Percentiles rank a stretch among this genome's conserved stretches.
These are phyloP conservation scores for Channa maculata DNA, from an alignment of 2,113 vertebrate species.

Conservation along the genomic window DNA sequence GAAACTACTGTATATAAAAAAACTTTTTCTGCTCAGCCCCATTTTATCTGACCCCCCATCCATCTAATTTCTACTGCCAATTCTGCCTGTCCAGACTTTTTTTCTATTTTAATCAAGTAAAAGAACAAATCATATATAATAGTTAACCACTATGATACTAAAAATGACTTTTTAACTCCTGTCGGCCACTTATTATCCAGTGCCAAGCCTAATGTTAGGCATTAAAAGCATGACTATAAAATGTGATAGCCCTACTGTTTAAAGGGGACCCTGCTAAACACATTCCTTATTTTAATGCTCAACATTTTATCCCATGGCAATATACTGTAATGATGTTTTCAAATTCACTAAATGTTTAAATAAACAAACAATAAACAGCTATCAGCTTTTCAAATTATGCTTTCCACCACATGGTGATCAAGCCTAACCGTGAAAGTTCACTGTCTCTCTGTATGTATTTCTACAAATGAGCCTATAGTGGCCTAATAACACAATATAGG, in stretches of 20 bases:
- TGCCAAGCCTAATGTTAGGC: not conserved
- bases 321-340: not conserved
- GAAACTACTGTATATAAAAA: too few species aligned
- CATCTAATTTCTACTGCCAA: not conserved
- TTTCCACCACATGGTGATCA: not conserved
- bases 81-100: not conserved
- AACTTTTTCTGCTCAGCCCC: too few species aligned
- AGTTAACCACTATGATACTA: not conserved
- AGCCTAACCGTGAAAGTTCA: too few species aligned
- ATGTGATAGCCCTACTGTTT: not conserved
- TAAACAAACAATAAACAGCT: too few species aligned
- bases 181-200: not conserved
- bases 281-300: not conserved
- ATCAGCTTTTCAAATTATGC: too few species aligned
- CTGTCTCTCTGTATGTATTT: not conserved
- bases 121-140: not conserved
- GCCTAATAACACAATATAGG: not conserved
- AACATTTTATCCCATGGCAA: not conserved
- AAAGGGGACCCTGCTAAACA: not conserved
- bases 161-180: not conserved
- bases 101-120: not conserved
- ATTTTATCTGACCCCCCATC: too few species aligned
- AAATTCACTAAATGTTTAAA: too few species aligned
- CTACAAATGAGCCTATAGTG: not conserved
- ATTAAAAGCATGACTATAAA: not conserved